phyloP scores from a whole-genome alignment of 1,140 invertebrate species.

The Bombus waltoni region DNA sequence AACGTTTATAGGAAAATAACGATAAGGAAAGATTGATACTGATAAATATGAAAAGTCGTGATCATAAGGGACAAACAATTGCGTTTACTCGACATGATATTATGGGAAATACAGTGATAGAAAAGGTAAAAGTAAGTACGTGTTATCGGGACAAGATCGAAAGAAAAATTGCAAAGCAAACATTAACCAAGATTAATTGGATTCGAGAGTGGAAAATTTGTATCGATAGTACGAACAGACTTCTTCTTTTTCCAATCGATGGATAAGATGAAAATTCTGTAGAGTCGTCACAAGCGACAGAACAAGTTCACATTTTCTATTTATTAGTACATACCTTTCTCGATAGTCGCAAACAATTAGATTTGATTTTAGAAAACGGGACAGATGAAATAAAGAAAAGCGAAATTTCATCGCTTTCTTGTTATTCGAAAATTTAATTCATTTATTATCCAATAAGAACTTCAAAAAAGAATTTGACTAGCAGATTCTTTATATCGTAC shows the following conservation, averaged over 20 bases:
- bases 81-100: background rate
- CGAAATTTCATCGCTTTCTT: background rate
- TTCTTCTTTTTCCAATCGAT: background rate
- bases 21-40: background rate
- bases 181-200: background rate
- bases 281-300: background rate
- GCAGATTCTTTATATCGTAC: background rate
- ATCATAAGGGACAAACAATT: background rate
- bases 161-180: slow-evolving; percentile 11
- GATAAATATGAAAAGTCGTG: too few relatives aligned
- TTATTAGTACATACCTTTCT: too few relatives aligned
- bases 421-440: slow-evolving; percentile 16
- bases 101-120: background rate
- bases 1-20: background rate
- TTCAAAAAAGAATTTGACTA: background rate
- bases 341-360: too few relatives aligned
- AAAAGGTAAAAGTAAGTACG: background rate
- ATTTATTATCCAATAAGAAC: background rate
- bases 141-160: background rate
- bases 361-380: background rate
- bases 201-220: background rate
- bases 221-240: background rate
- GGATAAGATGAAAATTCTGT: background rate
- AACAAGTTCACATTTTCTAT: background rate
- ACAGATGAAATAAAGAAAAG: background rate